Base-by-base conservation (phyloP, 2,888 invertebrate genomes). In the Tenthredo distinguenda region DNA sequence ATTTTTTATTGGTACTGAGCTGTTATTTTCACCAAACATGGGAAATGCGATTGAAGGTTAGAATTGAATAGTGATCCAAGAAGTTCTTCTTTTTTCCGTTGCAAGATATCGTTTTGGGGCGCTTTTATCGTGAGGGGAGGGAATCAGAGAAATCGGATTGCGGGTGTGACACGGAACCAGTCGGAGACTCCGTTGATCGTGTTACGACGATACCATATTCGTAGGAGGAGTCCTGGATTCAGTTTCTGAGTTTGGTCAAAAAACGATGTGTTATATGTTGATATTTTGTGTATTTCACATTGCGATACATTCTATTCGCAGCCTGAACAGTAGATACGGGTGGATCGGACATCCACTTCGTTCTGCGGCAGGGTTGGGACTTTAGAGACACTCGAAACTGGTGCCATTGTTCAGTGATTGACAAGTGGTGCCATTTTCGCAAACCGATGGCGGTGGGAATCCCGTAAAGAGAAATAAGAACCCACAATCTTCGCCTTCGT, bases 341-440 rank as follows among this genome's bases (percentile, higher is more conserved):
- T 15, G 12, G n/a, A 55, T 55, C 10, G 18, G 7, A 55, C 6
- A n/a, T 55, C n/a, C 10, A 21, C 62, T 62, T 26, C 62, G 12
- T 62, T 68, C 2, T n/a, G n/a, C n/a, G 7, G 34, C 18, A 18
- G 12, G 34, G 34, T 68, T 68, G 9, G 68, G 12, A 18, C 34
- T 34, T 34, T 15, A 31, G 0, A 43, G 40, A 43, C 72, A 74
- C 43, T 21, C 26, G 72, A 9, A 43, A 6, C 37, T 21, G 21
- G 4, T 37, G 15, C 62, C 34, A n/a, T 34, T 5, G 1, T 50
- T 34, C n/a, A 9, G 6, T 2, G 15, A 12, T 81, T n/a, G 1
- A 15, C 81, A 81, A 58, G 62, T 21, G 12, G 81, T 81, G 37
- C 81, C 58, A 0, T 1, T 2, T 81, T 62, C 58, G 26, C 81